Base-by-base conservation (phyloP, 2,797 vertebrate species). In the Oreonectes daqikongensis region DNA sequence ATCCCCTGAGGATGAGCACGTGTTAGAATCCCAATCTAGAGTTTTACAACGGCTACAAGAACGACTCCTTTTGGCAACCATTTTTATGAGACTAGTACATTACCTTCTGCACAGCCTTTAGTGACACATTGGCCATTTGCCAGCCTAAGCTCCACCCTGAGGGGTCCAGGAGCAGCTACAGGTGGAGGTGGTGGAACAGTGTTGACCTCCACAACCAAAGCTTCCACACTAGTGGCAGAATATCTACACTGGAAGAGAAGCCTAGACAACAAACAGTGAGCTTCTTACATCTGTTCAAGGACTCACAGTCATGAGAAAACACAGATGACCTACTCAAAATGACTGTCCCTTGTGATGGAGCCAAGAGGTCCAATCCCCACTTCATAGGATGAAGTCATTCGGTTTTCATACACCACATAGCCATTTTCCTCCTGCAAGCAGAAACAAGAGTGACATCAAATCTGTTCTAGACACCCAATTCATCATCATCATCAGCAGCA, bases 271-370 rank as follows among this genome's bases (percentile, higher is more conserved):
- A 50, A 50, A 66, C 55, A 32, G 11, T 30, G n/a, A 48, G 7
- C 18, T 52, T 26, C 18, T 14, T 14, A n/a, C 8, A 24, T 24
- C 1, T 2, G 52, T 24, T 69, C 12, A 68, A 10, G 1, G 72
- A 4, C 64, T 15, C 52, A 8, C 2, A 67, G 5, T 70, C 12
- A 79, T 10, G 75, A 68, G 77, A 79, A 68, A 67, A 15, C 28
- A 28, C 44, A 17, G 17, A 28, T 2, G 14, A 59, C 55, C 26
- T 28, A 59, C 55, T 59, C 55, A 59, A 59, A 59, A 3, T 68
- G 28, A 69, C 73, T 91, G 86, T 92, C 90, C 60, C 91, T 91
- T 73, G 89, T 91, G 75, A 92, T 90, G 22, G 48, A 5, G 63
- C 89, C 91, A 0, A 0, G 9, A 0, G 53, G 40, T 79, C 90